Evolutionary conservation across 2,888 invertebrate species (phyloP).

Genomic region (Epistrophe grossulariae): DNA sequence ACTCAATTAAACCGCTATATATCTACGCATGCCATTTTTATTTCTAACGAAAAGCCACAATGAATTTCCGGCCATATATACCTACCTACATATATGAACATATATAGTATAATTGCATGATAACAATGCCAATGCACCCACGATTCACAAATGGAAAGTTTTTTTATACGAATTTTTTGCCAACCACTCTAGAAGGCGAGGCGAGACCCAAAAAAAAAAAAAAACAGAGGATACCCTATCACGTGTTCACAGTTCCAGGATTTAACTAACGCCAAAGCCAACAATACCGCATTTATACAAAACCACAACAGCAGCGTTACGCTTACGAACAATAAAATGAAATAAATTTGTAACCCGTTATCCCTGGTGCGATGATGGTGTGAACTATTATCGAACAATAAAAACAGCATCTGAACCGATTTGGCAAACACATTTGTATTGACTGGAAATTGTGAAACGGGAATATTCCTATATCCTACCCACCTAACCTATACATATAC

Average conservation of each 20-base stretch:
- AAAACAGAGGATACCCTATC: constrained; percentile 47
- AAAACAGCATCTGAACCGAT: constrained; percentile 71
- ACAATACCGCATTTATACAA: constrained; percentile 35
- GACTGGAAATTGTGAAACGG: constrained; percentile 47
- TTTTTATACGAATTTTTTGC: constrained; percentile 54
- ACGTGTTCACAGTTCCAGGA: constrained; percentile 57
- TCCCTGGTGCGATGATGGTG: constrained; percentile 69
- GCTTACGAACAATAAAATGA: constrained; percentile 69
- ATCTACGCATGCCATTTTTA: constrained; percentile 27
- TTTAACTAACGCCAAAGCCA: constrained; percentile 62
- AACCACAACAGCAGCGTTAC: constrained; percentile 55
- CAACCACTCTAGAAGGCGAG: constrained; percentile 25
- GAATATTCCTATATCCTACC: neutral
- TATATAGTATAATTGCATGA: constrained; percentile 42
- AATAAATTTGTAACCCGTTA: constrained; percentile 72
- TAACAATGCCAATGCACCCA: constrained; percentile 44
- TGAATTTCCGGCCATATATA: constrained; percentile 43
- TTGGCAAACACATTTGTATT: constrained; percentile 72
- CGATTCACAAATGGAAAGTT: constrained; percentile 56
- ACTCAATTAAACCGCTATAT: constrained; percentile 35
- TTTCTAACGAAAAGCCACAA: constrained; percentile 41
- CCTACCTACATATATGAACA: neutral
- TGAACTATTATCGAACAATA: constrained; percentile 76
- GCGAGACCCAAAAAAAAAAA: neutral
- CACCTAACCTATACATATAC: too few species aligned